A percentile compares a stretch with the other conserved stretches of the same genome.
Evolutionary conservation across 2,888 invertebrate genomes (phyloP).

Genomic region (Aspidiotus destructor): DNA sequence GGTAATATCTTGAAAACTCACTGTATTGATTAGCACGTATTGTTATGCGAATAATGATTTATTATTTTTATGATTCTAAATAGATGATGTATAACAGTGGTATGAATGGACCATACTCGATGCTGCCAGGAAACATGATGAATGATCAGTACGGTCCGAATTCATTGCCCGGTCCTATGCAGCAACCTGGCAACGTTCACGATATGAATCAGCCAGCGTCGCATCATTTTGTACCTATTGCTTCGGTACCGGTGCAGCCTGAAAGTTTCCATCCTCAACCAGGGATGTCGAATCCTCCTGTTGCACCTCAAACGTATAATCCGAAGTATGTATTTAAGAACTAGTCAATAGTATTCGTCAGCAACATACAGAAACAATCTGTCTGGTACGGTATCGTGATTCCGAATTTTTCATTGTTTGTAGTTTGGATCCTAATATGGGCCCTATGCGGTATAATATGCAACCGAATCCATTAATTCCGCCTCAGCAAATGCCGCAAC

Average conservation of each 20-base stretch:
- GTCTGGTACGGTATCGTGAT: background rate
- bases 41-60: too few relatives aligned
- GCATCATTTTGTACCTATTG: constrained; percentile 22
- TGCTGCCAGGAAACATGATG: constrained; percentile 11
- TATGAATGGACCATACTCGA: constrained; percentile 20
- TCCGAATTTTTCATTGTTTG: background rate
- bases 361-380: background rate
- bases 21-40: too few relatives aligned
- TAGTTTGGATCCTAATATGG: constrained; percentile 20
- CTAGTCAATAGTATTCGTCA: background rate
- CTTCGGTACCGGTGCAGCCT: constrained; percentile 7
- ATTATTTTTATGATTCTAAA: background rate
- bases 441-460: constrained; percentile 21
- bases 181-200: constrained; percentile 1
- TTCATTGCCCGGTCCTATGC: constrained; percentile 5
- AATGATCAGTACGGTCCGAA: constrained; percentile 20
- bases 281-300: constrained; percentile 5
- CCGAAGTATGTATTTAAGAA: constrained; percentile 5
- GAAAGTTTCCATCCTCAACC: constrained; percentile 17
- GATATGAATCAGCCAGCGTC: background rate
- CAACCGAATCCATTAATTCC: constrained; percentile 5
- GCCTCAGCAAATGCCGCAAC: constrained; percentile 12
- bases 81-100: constrained; percentile 27
- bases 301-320: constrained; percentile 12
- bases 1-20: background rate